phyloP scores from a whole-genome alignment of 2,113 vertebrate species.

The Engystomops pustulosus region DNA sequence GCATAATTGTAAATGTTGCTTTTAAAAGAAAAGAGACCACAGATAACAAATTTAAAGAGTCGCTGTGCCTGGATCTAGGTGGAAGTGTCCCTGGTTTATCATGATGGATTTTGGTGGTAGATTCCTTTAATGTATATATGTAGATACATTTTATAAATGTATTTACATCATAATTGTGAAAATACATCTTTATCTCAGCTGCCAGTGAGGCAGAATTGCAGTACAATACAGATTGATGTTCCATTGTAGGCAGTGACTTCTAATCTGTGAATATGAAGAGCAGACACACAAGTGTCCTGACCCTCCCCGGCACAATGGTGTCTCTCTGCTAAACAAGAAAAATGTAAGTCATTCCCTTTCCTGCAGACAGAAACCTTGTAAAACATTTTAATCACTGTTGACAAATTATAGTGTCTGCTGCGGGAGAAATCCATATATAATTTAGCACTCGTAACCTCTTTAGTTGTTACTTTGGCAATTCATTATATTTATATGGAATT shows the following conservation, averaged over 20 bases:
- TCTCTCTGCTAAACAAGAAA: slow-evolving; percentile 13
- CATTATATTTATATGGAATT: slow-evolving; percentile 33
- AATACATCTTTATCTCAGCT: too few relatives aligned
- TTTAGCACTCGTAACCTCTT: slow-evolving; percentile 26
- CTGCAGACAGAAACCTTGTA: slow-evolving; percentile 28
- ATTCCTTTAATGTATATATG: too few relatives aligned
- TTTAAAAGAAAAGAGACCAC: too few relatives aligned
- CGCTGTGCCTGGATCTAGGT: too few relatives aligned
- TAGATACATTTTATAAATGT: too few relatives aligned
- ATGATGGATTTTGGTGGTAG: too few relatives aligned
- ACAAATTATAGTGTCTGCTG: slow-evolving; percentile 46
- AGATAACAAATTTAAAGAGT: too few relatives aligned
- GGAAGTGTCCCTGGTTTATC: too few relatives aligned
- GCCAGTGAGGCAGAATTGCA: too few relatives aligned
- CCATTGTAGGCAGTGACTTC: background rate
- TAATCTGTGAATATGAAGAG: background rate
- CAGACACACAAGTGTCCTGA: background rate
- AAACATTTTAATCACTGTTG: slow-evolving; percentile 49
- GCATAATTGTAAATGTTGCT: too few relatives aligned
- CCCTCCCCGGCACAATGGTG: slow-evolving; percentile 29
- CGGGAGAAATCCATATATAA: slow-evolving; percentile 27
- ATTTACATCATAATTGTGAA: too few relatives aligned
- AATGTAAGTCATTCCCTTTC: slow-evolving; percentile 18
- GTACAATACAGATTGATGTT: too few relatives aligned
- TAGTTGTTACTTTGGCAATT: background rate